Base-by-base conservation (phyloP, 2,113 vertebrate species). In the Gobiocypris rarus region DNA sequence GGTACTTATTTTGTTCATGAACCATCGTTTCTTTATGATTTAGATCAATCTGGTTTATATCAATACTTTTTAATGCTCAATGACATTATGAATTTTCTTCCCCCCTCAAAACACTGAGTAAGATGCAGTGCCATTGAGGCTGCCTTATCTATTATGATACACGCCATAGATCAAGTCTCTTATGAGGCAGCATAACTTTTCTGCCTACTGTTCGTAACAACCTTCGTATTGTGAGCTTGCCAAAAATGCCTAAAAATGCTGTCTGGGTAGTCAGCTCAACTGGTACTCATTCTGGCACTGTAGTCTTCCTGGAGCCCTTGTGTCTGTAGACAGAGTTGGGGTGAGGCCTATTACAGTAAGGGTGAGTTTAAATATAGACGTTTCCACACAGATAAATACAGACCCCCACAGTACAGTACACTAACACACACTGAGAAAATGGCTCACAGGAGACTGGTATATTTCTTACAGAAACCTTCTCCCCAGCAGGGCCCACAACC, bases 301-400 rank as follows among this genome's bases (percentile, higher is more conserved):
- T 58, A 77, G 75, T n/a, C 75, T 77, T 79, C 22, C 58, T 58
- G 9, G 71, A 76, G 73, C 19, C 19, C 11, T 63, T 83, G 26
- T 83, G 41, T 83, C 43, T 76, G 71, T 38, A 65, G 81, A 82
- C 67, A 5, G 38, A 48, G 61, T 58, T 69, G n/a, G 63, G 54
- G 52, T 69, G 15, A 80, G 34, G 38, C 58, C n/a, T 48, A n/a
- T 69, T 71, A 19, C 31, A 67, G 50, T 79, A 34, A 45, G 52
- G 14, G 48, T 73, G 83, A n/a, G 10, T 67, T 81, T 65, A 81
- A 69, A 81, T 69, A 81, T 69, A 52, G 59, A 50, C 11, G 1
- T 69, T 81, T n/a, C 78, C 45, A 81, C 45, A 13, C 61, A 52
- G 61, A 81, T 52, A 69, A 81, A 81, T 81, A 52, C 67, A 81